A percentile compares a stretch with the other conserved stretches of the same genome.
Evolutionary conservation across 2,888 invertebrate genomes (phyloP).

Genomic region (Drosophila mettleri): DNA sequence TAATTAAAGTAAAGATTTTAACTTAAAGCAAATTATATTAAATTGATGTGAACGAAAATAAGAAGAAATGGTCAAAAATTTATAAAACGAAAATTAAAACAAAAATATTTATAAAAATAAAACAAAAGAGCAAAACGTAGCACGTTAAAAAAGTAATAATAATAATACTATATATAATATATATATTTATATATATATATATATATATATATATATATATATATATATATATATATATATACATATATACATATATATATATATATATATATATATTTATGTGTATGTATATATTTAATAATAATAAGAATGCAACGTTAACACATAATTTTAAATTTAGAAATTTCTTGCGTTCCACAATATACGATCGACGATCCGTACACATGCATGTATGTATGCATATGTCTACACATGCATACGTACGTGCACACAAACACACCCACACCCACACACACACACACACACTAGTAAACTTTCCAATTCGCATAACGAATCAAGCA

Average conservation of each 20-base stretch:
- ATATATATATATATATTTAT: constrained; percentile 1
- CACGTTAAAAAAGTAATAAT: constrained; percentile 52
- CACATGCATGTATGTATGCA: neutral
- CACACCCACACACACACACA: constrained; percentile 6
- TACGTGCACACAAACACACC: too few relatives aligned
- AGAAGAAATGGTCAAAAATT: constrained; percentile 14
- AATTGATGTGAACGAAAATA: constrained; percentile 35
- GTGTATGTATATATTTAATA: constrained; percentile 12
- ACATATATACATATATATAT: constrained; percentile 33
- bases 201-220: too few relatives aligned
- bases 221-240: too few relatives aligned
- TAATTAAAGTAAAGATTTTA: constrained; percentile 67
- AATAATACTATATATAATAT: constrained; percentile 38
- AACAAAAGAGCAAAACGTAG: constrained; percentile 39
- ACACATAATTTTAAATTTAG: constrained; percentile 55
- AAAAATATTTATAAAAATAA: constrained; percentile 15
- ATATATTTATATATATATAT: constrained; percentile 6
- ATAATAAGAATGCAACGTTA: constrained; percentile 61
- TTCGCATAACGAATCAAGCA: constrained; percentile 61
- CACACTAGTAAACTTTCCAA: constrained; percentile 58
- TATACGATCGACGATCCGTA: constrained; percentile 44
- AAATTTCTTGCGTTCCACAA: constrained; percentile 61
- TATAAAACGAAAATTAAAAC: constrained; percentile 7
- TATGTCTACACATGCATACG: neutral
- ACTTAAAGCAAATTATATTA: constrained; percentile 56